These are phyloP conservation scores for Gracilinanus agilis DNA, from an alignment of 2,113 vertebrate genomes.

Conservation along the genomic window DNA sequence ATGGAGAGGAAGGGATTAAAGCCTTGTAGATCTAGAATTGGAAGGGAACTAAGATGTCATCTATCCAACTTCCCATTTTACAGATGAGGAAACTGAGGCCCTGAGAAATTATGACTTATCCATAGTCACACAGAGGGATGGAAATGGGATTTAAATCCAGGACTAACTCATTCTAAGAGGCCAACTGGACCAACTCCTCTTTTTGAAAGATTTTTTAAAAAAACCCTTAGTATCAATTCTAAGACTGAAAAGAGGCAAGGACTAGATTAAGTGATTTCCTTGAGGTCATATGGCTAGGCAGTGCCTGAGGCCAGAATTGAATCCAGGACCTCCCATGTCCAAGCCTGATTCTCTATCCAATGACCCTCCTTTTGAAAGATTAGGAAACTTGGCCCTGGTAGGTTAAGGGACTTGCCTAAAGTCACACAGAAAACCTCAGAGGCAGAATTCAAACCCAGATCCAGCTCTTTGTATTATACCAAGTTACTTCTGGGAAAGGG, in stretches of 20 bases:
- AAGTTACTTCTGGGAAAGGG: not conserved
- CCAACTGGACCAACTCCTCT: not conserved
- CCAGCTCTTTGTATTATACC: not conserved
- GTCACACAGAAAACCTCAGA: not conserved
- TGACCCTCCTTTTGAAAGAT: not conserved
- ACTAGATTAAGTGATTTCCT: too few relatives aligned
- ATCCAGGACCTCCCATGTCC: too few relatives aligned
- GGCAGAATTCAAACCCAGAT: not conserved
- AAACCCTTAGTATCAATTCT: too few relatives aligned
- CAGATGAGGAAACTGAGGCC: not conserved
- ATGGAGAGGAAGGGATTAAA: not conserved
- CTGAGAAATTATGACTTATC: not conserved
- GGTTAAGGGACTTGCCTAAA: not conserved
- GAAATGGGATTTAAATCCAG: not conserved
- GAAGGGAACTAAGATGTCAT: not conserved
- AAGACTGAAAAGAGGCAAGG: too few relatives aligned
- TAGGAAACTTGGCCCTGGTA: not conserved
- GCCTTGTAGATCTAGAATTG: not conserved
- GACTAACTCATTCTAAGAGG: not conserved
- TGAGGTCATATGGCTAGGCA: too few relatives aligned
- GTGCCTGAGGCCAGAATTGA: too few relatives aligned
- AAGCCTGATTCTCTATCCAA: too few relatives aligned
- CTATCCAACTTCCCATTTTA: not conserved
- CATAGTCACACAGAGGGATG: not conserved
- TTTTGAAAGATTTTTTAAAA: not conserved